Percentiles rank a stretch among this genome's conserved stretches.
phyloP scores from a whole-genome alignment of 2,113 vertebrate genomes.

The Thunnus maccoyii region DNA sequence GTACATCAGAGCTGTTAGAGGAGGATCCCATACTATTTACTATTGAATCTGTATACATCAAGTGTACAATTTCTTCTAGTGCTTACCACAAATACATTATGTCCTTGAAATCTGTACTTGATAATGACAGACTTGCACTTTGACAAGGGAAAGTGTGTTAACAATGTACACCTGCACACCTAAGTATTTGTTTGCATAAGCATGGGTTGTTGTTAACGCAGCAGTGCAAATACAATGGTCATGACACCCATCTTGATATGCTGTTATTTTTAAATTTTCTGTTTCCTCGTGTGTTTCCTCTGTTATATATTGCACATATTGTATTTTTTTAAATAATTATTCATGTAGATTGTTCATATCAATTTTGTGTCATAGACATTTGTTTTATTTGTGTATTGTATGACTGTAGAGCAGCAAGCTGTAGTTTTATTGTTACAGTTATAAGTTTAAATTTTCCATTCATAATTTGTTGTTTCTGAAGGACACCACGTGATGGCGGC shows the following conservation, averaged over 20 bases:
- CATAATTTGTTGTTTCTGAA: slow-evolving; percentile 68
- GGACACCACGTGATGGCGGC: slow-evolving; percentile 92
- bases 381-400: neutral
- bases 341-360: neutral
- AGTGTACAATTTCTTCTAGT: neutral
- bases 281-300: neutral
- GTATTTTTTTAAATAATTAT: neutral
- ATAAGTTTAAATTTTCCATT: neutral
- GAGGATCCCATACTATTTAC: neutral
- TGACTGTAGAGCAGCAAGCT: too few species aligned
- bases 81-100: neutral
- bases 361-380: too few species aligned
- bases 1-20: neutral
- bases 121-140: neutral
- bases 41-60: too few species aligned
- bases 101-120: neutral
- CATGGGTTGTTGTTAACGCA: neutral
- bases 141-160: neutral
- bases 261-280: neutral
- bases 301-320: neutral
- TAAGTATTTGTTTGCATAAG: neutral
- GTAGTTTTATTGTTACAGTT: too few species aligned
- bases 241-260: neutral
- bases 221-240: neutral
- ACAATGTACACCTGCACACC: neutral